phyloP scores from a whole-genome alignment of 2,113 vertebrate genomes.

The Mola mola region DNA sequence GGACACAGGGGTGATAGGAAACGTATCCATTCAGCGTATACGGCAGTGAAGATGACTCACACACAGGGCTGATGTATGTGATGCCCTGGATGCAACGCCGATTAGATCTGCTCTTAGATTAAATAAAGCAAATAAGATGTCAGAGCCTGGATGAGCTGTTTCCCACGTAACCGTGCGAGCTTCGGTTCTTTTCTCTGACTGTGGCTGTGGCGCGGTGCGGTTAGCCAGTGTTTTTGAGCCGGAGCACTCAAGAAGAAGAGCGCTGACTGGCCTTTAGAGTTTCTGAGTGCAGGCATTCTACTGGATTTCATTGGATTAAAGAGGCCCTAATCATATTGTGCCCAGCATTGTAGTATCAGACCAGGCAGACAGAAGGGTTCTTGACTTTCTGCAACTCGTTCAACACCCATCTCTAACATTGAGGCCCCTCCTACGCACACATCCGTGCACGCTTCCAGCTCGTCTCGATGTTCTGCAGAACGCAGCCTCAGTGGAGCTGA shows the following conservation, averaged over 20 bases:
- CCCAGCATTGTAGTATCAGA: too few relatives aligned
- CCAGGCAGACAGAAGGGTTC: neutral
- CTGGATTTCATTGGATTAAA: too few relatives aligned
- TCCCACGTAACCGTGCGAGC: too few relatives aligned
- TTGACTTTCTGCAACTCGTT: neutral
- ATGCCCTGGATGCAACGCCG: neutral
- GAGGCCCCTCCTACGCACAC: neutral
- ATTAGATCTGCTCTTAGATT: neutral
- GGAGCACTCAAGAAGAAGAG: slow-evolving; percentile 39
- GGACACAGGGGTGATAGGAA: neutral
- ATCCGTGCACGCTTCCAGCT: neutral
- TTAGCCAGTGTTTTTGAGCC: slow-evolving; percentile 36
- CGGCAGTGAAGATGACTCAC: neutral
- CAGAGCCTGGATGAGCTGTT: too few relatives aligned
- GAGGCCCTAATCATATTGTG: too few relatives aligned
- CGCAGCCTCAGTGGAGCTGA: slow-evolving; percentile 51
- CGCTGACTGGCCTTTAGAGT: slow-evolving; percentile 24
- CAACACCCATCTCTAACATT: neutral
- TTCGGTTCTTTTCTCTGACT: slow-evolving; percentile 12
- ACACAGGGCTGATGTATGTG: neutral
- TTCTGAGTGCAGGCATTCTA: too few relatives aligned
- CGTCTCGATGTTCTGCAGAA: slow-evolving; percentile 10
- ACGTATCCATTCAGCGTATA: neutral
- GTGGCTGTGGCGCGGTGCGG: slow-evolving; percentile 35
- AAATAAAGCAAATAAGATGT: too few relatives aligned